Evolutionary conservation across 2,113 vertebrate genomes (phyloP), one percentile per base, ranked within the genome.

Genomic region (Melanostigma gelatinosum): DNA sequence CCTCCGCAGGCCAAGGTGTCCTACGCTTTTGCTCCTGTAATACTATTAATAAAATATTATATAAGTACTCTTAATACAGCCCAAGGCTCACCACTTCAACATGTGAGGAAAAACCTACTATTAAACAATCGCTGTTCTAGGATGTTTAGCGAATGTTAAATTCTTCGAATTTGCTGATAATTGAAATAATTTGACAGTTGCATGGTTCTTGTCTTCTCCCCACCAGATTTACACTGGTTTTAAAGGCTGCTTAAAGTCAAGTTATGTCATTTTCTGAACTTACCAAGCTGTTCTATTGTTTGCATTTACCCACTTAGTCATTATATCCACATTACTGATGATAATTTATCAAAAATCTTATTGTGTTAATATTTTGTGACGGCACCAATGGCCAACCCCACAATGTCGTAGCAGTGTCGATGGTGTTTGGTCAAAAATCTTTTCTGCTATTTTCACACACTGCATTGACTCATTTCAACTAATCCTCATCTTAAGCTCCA

Each of bases 401-500:
- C 18, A 8, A 50, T 8, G 48, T 50, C 20, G 18, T 50, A 8
- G 48, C 48, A 50, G 20, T 50, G 8, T 50, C 20, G 48, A 50
- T 32, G 18, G 18, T 20, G 18, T 50, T 22, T 46, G 12, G 44
- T 46, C 18, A 50, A 50, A 46, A 15, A 13, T 50, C 48, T 50
- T 16, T 16, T 79, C 8, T 29, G 8, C 15, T 58, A 42, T 4
- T 40, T 29, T 55, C 38, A 24, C 54, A 72, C 57, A 48, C 63
- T 27, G 1, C 36, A 24, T 57, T 18, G 34, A 62, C 6, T 48
- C 34, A 34, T 73, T 71, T 74, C n/a, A 71, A 77, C 68, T 34
- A 36, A 34, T 29, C 2, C 54, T 65, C 24, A 32, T 24, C 6
- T 29, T 32, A 6, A 20, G 79, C 75, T 40, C 68, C 54, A 77